A percentile compares a stretch with the other conserved stretches of the same genome.
Evolutionary conservation across 2,888 invertebrate genomes (phyloP).

Genomic region (Stramonita haemastoma): DNA sequence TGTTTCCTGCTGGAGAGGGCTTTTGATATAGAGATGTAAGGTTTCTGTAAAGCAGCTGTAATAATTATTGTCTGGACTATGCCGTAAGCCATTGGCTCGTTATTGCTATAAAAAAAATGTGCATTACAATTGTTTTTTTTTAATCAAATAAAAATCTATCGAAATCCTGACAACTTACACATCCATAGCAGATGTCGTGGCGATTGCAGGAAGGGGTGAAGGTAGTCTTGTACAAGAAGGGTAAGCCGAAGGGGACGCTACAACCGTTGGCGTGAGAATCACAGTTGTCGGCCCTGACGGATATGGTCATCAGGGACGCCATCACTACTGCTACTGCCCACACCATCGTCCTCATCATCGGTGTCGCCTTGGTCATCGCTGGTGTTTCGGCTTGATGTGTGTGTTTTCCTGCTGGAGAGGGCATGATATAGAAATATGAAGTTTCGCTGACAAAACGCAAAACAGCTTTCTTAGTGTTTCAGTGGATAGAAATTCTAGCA

Average conservation of each 20-base stretch:
- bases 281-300: no score
- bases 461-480: no score
- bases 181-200: slow-evolving; percentile 52
- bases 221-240: slow-evolving; percentile 46
- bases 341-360: no score
- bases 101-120: no score
- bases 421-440: not conserved
- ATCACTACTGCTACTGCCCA: not conserved
- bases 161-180: slow-evolving; percentile 43
- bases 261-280: not conserved
- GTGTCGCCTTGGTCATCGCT: no score
- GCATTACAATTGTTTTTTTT: not conserved
- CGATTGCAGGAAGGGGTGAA: slow-evolving; percentile 50
- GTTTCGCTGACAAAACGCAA: not conserved
- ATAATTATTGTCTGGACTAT: no score
- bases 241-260: slow-evolving; percentile 25
- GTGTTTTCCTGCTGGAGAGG: not conserved
- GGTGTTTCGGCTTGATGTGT: no score
- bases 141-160: not conserved
- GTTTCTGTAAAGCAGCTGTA: no score
- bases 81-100: no score
- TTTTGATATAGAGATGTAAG: no score
- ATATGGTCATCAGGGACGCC: not conserved
- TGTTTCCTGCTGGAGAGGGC: no score
- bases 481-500: no score